Evolutionary conservation across 2,888 invertebrate genomes (phyloP).

Genomic region (Nomada goodeniana): DNA sequence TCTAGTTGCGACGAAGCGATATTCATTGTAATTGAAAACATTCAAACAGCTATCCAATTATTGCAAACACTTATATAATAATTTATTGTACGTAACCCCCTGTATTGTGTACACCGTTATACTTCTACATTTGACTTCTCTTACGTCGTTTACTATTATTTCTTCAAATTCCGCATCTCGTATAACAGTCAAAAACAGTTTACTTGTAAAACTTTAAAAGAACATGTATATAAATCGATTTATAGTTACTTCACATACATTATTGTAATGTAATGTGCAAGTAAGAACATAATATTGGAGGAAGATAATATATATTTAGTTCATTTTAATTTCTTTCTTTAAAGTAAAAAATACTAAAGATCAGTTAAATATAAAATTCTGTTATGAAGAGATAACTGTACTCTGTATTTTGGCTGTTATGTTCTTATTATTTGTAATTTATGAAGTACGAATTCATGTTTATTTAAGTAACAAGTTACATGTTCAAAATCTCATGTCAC

Average conservation of each 20-base stretch:
- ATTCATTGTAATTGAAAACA: slow-evolving; percentile 49
- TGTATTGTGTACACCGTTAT: slow-evolving; percentile 51
- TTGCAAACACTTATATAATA: slow-evolving; percentile 42
- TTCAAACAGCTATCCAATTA: slow-evolving; percentile 32
- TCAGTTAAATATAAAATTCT: slow-evolving; percentile 25
- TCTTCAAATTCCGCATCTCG: slow-evolving; percentile 45
- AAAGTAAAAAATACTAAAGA: slow-evolving; percentile 23
- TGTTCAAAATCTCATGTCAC: slow-evolving; percentile 69
- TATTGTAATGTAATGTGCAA: slow-evolving; percentile 41
- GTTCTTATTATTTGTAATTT: slow-evolving; percentile 67
- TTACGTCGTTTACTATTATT: slow-evolving; percentile 49
- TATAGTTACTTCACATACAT: slow-evolving; percentile 10
- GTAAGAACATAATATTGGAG: slow-evolving; percentile 44
- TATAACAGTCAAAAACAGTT: slow-evolving; percentile 70
- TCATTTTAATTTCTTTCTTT: slow-evolving; percentile 47
- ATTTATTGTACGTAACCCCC: slow-evolving; percentile 48
- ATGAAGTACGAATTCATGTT: slow-evolving; percentile 61
- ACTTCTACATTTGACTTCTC: slow-evolving; percentile 35
- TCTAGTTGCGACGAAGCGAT: slow-evolving; percentile 46
- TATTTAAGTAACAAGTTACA: slow-evolving; percentile 68
- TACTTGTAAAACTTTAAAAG: slow-evolving; percentile 16
- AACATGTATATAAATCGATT: slow-evolving; percentile 13
- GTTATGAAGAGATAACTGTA: slow-evolving; percentile 22
- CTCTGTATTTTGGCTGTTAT: slow-evolving; percentile 70
- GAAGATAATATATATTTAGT: slow-evolving; percentile 27